Conservation (phyloP, 2,888 invertebrate genomes). For the Loripinus fragilis region DNA sequence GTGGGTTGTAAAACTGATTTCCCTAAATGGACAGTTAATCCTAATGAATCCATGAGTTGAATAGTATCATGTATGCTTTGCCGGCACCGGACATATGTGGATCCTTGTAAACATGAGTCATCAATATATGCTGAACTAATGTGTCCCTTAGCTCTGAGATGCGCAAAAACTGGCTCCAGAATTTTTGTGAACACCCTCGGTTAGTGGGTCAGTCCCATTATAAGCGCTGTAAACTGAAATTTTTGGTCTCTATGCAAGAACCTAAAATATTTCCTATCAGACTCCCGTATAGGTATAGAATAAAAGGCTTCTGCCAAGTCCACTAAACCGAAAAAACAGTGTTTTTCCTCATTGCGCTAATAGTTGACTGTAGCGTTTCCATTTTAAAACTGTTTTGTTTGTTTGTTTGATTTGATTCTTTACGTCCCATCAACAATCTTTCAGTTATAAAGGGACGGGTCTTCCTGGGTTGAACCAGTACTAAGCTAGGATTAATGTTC, state of each 20-base stretch:
- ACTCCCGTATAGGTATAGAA: constrained; percentile 25
- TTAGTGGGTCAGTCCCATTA: constrained; percentile 34
- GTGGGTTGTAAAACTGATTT: constrained; percentile 57
- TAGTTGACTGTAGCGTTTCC: constrained; percentile 47
- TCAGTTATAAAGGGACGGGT: no score
- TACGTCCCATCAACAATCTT: no score
- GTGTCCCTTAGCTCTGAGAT: constrained; percentile 29
- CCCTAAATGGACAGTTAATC: constrained; percentile 50
- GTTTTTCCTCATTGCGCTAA: constrained; percentile 27
- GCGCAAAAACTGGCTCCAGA: constrained; percentile 47
- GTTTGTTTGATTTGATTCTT: no score
- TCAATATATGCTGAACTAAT: constrained; percentile 48
- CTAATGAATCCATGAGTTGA: constrained; percentile 43
- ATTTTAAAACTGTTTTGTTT: constrained; percentile 58
- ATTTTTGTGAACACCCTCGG: constrained; percentile 48
- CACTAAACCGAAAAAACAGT: constrained; percentile 45
- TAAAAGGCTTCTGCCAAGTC: constrained; percentile 49
- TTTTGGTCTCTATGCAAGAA: constrained; percentile 31
- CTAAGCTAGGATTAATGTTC: no score
- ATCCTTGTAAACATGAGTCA: constrained; percentile 39
- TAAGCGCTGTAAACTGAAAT: constrained; percentile 36
- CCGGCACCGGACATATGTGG: constrained; percentile 26
- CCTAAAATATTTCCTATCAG: constrained; percentile 45
- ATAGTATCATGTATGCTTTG: constrained; percentile 33
- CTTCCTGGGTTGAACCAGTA: no score